Base-by-base conservation (phyloP, 2,797 vertebrate species). In the Xyrichtys novacula region DNA sequence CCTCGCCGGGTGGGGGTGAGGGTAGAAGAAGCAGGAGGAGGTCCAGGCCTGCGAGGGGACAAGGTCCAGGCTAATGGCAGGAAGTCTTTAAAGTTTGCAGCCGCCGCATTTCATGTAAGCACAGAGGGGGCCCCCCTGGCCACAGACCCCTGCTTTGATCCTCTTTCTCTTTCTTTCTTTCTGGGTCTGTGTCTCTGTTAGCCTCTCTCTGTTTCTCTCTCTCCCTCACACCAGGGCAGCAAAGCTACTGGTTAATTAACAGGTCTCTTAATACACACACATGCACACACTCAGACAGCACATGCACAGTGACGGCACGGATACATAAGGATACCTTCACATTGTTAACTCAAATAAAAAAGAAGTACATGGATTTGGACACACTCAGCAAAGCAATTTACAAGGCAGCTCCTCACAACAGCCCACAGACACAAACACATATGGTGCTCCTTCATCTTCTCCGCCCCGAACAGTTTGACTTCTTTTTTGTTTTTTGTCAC, bases 21-120 rank as follows among this genome's bases (percentile, higher is more conserved):
- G 15, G 25, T 16, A 6, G 44, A 14, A 4, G 39, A 32, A 43
- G 67, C 49, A 70, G 65, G 94, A 94, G 96, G 95, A 93, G 94
- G 94, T 95, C 94, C 94, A 92, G 93, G 93, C 94, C 91, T 92
- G 94, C 66, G 78, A 95, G 93, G 95, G 95, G 95, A 96, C 94
- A 93, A 95, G 95, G 97, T 96, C 95, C 93, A 92, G 90, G 91
- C 96, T 97, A 98, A 98, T 98, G 96, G 96, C 96, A 96, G 96
- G 96, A 98, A 97, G 96, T 97, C 96, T 98, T 98, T 98, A 97
- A 98, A 98, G 97, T 96, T 95, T 94, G 94, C 93, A 89, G 85
- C 82, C 70, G 85, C 93, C 83, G 91, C 94, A 96, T 98, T 98
- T 98, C 96, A 97, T 97, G 94, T 96, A 94, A 80, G 84, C 95